Percentiles rank a stretch among this genome's conserved stretches.
These are phyloP conservation scores for Drosophila paramelanica DNA, from an alignment of 2,888 invertebrate genomes.

Conservation along the genomic window DNA sequence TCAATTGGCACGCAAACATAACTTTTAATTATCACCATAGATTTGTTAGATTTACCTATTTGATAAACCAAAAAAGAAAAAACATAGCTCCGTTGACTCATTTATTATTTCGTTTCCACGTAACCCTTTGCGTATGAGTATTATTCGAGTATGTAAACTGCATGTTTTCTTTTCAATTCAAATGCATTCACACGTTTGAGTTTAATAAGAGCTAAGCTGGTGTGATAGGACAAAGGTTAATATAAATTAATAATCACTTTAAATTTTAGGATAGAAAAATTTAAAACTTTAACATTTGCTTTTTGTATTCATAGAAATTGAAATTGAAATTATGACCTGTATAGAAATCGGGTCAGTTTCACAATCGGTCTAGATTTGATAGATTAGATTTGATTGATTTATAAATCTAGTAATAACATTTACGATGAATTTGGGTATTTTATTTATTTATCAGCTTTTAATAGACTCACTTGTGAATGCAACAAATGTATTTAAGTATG, in stretches of 20 bases:
- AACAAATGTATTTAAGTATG: constrained; percentile 23
- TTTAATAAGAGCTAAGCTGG: background rate
- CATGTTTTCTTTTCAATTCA: constrained; percentile 30
- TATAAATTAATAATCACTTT: no score
- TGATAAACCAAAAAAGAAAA: constrained; percentile 16
- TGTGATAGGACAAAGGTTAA: background rate
- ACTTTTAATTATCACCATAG: constrained; percentile 56
- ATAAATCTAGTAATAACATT: background rate
- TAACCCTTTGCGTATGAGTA: constrained; percentile 44
- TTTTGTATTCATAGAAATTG: no score
- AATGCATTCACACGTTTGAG: constrained; percentile 15
- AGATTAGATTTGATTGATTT: background rate
- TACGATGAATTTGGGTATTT: background rate
- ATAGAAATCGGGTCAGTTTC: no score
- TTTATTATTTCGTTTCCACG: constrained; percentile 33
- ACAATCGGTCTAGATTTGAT: no score
- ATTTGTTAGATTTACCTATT: constrained; percentile 56
- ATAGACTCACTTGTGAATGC: constrained; percentile 14
- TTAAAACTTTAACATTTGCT: no score
- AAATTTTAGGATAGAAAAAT: no score
- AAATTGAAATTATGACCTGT: no score
- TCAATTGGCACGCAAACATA: constrained; percentile 70
- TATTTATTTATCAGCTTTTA: background rate
- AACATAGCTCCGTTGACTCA: constrained; percentile 21
- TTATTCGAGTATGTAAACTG: constrained; percentile 52